phyloP scores from a whole-genome alignment of 2,797 vertebrate species.

The Jordanella pulchra region DNA sequence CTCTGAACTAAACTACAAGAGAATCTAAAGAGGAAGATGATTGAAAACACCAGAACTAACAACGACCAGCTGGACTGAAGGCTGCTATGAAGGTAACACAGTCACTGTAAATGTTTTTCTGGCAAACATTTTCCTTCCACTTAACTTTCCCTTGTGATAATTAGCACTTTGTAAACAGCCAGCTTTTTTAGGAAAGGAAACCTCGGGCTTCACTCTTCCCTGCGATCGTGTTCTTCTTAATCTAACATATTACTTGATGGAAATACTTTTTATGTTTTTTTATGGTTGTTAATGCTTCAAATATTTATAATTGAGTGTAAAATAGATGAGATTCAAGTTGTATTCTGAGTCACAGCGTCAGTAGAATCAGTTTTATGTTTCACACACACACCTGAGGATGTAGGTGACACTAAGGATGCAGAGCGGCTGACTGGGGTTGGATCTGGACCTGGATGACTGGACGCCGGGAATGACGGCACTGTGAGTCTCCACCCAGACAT shows the following conservation, averaged over 20 bases:
- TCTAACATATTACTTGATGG: background rate
- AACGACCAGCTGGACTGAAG: too few species aligned
- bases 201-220: too few species aligned
- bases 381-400: constrained; percentile 83
- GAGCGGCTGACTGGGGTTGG: constrained; percentile 84
- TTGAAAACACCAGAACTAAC: too few species aligned
- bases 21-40: too few species aligned
- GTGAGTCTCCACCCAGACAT: constrained; percentile 94
- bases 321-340: background rate
- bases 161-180: too few species aligned
- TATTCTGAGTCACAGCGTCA: background rate
- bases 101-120: background rate
- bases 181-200: too few species aligned
- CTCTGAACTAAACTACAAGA: too few species aligned
- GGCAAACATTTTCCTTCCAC: background rate
- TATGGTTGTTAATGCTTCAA: background rate
- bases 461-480: constrained; percentile 89
- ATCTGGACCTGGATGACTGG: constrained; percentile 81
- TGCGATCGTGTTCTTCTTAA: background rate
- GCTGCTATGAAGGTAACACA: too few species aligned
- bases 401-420: constrained; percentile 94
- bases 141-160: background rate
- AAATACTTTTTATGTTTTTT: background rate
- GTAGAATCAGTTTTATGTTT: background rate
- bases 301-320: too few species aligned